phyloP scores from a whole-genome alignment of 1,140 invertebrate genomes.

The Lordiphosa collinella region DNA sequence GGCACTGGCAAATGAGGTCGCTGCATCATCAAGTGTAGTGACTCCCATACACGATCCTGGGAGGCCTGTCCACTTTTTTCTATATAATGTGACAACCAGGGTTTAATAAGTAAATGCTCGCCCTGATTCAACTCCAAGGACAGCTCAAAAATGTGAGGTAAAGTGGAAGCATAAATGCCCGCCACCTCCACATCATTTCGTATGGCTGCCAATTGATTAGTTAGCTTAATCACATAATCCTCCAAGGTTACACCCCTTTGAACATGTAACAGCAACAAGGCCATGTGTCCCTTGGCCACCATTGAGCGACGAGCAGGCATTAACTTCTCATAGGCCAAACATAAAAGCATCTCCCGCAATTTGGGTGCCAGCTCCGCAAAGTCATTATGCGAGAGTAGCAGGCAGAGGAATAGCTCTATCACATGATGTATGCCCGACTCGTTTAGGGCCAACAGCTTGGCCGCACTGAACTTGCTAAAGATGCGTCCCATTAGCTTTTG shows the following conservation, averaged over 20 bases:
- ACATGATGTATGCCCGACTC: constrained; percentile 77
- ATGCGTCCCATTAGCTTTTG: constrained; percentile 76
- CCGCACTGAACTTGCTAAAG: constrained; percentile 71
- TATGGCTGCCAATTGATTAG: constrained; percentile 52
- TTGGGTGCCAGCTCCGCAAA: constrained; percentile 52
- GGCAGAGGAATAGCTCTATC: constrained; percentile 67
- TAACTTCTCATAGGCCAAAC: constrained; percentile 63
- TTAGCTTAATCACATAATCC: constrained; percentile 63
- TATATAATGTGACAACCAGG: constrained; percentile 68
- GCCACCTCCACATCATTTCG: constrained; percentile 56
- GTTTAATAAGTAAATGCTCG: constrained; percentile 60
- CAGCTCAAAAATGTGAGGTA: constrained; percentile 55
- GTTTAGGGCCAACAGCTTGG: constrained; percentile 70
- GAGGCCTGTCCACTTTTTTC: constrained; percentile 57
- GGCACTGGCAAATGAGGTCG: constrained; percentile 17
- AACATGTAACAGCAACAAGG: constrained; percentile 59
- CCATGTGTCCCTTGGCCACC: constrained; percentile 72
- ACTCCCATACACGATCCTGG: constrained; percentile 67
- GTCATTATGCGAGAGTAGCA: constrained; percentile 49
- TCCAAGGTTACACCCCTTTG: constrained; percentile 41
- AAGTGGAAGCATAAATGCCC: constrained; percentile 36
- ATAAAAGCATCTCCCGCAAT: constrained; percentile 62
- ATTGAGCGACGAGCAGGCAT: constrained; percentile 39
- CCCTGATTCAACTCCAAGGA: constrained; percentile 58
- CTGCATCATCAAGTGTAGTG: constrained; percentile 51